A percentile compares a stretch with the other conserved stretches of the same genome.
These are phyloP conservation scores for Philereme transversata DNA, from an alignment of 2,888 invertebrate genomes.

Conservation along the genomic window DNA sequence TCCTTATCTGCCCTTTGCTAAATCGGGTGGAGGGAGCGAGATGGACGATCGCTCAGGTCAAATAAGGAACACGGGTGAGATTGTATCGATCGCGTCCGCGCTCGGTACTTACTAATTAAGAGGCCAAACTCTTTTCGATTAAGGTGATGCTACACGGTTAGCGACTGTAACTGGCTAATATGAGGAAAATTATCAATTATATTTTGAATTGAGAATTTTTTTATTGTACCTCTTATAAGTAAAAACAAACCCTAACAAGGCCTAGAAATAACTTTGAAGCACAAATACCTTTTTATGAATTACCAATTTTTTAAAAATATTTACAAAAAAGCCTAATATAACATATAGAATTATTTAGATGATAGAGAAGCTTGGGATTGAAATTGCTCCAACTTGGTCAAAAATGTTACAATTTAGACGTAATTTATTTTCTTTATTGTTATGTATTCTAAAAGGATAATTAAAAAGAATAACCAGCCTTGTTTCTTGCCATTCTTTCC, in stretches of 20 bases:
- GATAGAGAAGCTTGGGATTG: too few species aligned
- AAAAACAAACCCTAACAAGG: neutral
- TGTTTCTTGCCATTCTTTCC: too few species aligned
- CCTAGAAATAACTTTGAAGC: too few species aligned
- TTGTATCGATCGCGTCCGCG: constrained; percentile 61
- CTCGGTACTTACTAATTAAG: constrained; percentile 78
- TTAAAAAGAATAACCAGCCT: too few species aligned
- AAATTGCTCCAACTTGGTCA: too few species aligned
- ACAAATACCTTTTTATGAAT: too few species aligned
- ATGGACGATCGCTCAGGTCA: constrained; percentile 43
- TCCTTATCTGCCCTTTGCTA: constrained; percentile 49
- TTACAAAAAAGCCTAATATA: too few species aligned
- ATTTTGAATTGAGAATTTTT: neutral
- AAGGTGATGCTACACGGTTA: constrained; percentile 52
- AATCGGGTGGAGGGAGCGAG: constrained; percentile 42
- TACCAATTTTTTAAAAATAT: too few species aligned
- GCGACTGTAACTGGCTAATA: constrained; percentile 42
- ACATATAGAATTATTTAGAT: too few species aligned
- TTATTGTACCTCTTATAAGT: constrained; percentile 1
- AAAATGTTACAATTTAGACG: too few species aligned
- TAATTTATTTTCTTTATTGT: too few species aligned
- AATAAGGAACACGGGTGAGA: constrained; percentile 73
- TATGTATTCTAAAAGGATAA: too few species aligned
- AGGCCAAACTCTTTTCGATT: constrained; percentile 51
- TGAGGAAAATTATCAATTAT: neutral